Evolutionary conservation across 2,797 vertebrate genomes (phyloP).

Genomic region (Notolabrus celidotus): DNA sequence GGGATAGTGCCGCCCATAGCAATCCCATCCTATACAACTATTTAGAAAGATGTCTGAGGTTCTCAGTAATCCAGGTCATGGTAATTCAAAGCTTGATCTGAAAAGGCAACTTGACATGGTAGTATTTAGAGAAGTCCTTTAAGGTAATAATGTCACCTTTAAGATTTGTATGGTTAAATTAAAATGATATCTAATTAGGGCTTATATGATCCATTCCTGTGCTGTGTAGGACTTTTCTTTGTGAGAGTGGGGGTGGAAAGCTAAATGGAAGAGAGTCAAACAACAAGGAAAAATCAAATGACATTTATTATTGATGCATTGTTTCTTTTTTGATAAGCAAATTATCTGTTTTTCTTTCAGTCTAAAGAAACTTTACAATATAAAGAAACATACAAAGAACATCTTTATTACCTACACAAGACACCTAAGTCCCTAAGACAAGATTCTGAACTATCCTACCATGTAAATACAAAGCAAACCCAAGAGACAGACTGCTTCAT

Average conservation of each 20-base stretch:
- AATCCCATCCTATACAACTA: too few relatives aligned
- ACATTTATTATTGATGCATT: constrained; percentile 94
- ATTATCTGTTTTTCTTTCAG: constrained; percentile 86
- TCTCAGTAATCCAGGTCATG: too few relatives aligned
- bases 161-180: neutral
- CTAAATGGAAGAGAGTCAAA: constrained; percentile 71
- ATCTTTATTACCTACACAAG: constrained; percentile 90
- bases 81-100: too few relatives aligned
- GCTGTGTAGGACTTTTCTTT: neutral
- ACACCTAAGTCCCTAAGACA: constrained; percentile 89
- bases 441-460: constrained; percentile 87
- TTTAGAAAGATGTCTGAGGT: too few relatives aligned
- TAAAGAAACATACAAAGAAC: constrained; percentile 90
- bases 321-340: constrained; percentile 88
- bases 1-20: too few relatives aligned
- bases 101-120: too few relatives aligned
- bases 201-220: neutral
- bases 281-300: constrained; percentile 88
- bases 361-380: constrained; percentile 90
- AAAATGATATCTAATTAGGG: neutral
- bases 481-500: constrained; percentile 89
- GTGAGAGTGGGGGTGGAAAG: neutral
- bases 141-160: neutral
- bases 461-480: constrained; percentile 90
- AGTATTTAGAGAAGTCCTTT: neutral